phyloP scores from a whole-genome alignment of 2,113 vertebrate genomes.

The Phoenicopterus ruber region DNA sequence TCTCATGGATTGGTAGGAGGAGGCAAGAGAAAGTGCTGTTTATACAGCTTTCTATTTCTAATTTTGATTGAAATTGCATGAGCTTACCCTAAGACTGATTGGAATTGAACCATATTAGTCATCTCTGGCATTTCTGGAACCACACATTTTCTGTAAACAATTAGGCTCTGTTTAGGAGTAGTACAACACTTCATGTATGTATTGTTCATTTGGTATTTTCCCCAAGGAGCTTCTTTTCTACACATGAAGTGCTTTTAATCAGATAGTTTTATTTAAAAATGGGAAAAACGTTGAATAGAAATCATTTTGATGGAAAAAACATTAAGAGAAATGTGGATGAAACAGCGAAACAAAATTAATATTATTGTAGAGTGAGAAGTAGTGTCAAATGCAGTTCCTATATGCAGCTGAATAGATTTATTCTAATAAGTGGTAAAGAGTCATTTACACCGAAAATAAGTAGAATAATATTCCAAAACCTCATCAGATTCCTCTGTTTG shows the following conservation, averaged over 20 bases:
- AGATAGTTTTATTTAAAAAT: background rate
- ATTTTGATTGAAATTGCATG: background rate
- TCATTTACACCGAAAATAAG: background rate
- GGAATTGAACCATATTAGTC: background rate
- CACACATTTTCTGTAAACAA: background rate
- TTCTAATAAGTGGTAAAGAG: background rate
- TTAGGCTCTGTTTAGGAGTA: background rate
- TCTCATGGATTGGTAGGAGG: background rate
- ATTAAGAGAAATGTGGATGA: background rate
- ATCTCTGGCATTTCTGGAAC: background rate
- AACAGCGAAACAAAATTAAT: background rate
- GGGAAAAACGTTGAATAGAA: background rate
- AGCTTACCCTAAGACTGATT: background rate
- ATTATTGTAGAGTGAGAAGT: background rate
- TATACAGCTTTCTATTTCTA: background rate
- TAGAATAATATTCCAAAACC: background rate
- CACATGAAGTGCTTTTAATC: background rate
- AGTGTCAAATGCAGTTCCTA: background rate
- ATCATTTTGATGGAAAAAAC: background rate
- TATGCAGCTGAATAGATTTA: background rate
- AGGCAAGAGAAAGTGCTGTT: background rate
- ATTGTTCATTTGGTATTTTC: background rate
- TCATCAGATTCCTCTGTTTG: background rate
- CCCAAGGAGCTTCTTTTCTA: background rate
- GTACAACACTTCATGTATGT: background rate